Evolutionary conservation across 2,797 vertebrate genomes (phyloP), one percentile per base, ranked within the genome.

Genomic region (Coregonus sp.): DNA sequence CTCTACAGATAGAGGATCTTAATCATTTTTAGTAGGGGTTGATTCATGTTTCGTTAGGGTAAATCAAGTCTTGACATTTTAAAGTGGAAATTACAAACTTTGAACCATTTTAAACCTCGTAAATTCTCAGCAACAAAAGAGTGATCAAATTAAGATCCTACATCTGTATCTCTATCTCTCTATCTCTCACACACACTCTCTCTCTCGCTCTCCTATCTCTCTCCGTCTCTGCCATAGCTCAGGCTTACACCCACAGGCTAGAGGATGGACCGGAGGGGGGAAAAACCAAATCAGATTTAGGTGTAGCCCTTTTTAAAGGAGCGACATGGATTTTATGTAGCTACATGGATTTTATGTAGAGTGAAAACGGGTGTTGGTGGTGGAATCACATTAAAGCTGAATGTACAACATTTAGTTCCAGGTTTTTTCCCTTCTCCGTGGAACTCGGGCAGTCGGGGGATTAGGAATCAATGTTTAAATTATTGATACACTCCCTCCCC

Each of bases 401-500:
- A 82, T 83, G 47, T 76, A 75, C 78, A 74, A 33, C 76, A 75
- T 73, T 61, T 50, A 73, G 77, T 69, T 75, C 74, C 80, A 81
- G 5, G 6, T 59, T 59, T 4, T 20, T 61, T 1, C 40, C 54
- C 56, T 20, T 61, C 56, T 61, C 56, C 20, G 61, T 74, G 68
- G 54, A 83, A 81, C 88, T 75, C 77, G 77, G 73, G 75, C 82
- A 67, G 84, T 86, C 86, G 85, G 79, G 72, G n/a, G 76, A 74
- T 82, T 86, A 35, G 78, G 72, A 78, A 91, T 91, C 89, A 70
- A 84, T 90, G 76, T 80, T 87, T 94, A 82, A 93, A 94, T 94
- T 93, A 94, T 94, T 94, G 92, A 95, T 93, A 90, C 3, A 76
- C 79, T 76, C 84, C 86, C 79, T 80, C 79, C 86, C 83, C 85